Conservation (phyloP, 1,140 invertebrate species). For the Wasmannia auropunctata region DNA sequence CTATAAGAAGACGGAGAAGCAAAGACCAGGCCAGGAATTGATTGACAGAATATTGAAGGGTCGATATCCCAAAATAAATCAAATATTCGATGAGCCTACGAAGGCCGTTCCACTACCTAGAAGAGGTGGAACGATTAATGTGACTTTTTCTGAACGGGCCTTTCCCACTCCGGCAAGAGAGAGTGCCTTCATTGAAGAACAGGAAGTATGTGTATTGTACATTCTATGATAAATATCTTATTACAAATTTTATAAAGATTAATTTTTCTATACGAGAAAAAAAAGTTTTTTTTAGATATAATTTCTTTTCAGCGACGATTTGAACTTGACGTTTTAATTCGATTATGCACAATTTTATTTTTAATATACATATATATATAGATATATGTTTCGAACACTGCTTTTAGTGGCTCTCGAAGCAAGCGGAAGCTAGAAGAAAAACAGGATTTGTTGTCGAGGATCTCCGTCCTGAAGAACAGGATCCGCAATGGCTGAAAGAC, state of each 20-base stretch:
- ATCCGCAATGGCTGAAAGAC: conserved; percentile 92
- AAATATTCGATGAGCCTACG: conserved; percentile 69
- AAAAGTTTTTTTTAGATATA: background rate
- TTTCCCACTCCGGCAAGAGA: conserved; percentile 94
- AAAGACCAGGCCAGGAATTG: conserved; percentile 63
- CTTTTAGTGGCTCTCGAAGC: conserved; percentile 91
- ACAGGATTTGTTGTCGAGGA: conserved; percentile 91
- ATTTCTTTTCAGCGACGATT: background rate
- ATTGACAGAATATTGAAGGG: conserved; percentile 71
- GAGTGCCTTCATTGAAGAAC: conserved; percentile 90
- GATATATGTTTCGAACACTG: background rate
- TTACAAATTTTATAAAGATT: background rate
- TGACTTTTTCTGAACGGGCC: conserved; percentile 91
- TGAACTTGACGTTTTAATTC: background rate
- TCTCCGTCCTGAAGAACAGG: conserved; percentile 92
- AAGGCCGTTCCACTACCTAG: conserved; percentile 86
- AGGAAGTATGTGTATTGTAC: conserved; percentile 86
- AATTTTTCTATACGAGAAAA: background rate
- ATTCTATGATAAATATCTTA: background rate
- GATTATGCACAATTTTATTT: background rate
- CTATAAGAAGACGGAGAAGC: conserved; percentile 34
- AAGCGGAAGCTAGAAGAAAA: conserved; percentile 90
- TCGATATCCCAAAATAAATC: conserved; percentile 66
- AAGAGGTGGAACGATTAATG: conserved; percentile 86
- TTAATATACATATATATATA: too few species aligned